These are phyloP conservation scores for Emberiza fucata DNA, from an alignment of 2,113 vertebrate genomes.

Conservation along the genomic window DNA sequence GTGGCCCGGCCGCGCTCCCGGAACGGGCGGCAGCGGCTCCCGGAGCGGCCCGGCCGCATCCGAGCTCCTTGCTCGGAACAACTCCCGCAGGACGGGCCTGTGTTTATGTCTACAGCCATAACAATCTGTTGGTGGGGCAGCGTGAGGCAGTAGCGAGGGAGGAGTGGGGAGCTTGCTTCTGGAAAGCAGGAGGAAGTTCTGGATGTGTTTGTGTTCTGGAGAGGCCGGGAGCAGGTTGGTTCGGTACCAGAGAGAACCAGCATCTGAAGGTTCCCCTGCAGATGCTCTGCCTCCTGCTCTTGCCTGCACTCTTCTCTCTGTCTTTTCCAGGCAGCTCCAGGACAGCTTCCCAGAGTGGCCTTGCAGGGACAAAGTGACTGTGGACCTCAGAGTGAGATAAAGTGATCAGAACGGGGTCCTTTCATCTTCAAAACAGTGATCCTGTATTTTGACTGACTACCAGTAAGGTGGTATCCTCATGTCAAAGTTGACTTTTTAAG, in stretches of 20 bases:
- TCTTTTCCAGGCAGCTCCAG: neutral
- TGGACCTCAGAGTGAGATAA: neutral
- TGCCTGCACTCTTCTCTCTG: neutral
- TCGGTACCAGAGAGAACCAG: neutral
- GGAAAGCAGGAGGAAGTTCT: neutral
- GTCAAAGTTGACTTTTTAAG: neutral
- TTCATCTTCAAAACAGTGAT: neutral
- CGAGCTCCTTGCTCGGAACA: fast-evolving
- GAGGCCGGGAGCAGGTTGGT: neutral
- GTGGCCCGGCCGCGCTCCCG: neutral
- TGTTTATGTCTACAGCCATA: neutral
- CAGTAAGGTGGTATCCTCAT: neutral
- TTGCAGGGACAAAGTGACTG: neutral
- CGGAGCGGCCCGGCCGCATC: fast-evolving
- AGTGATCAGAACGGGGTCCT: neutral
- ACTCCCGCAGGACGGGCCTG: fast-evolving
- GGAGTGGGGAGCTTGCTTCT: neutral
- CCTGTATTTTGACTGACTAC: neutral
- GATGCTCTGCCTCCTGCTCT: neutral
- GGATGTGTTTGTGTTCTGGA: neutral
- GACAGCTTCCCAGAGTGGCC: neutral
- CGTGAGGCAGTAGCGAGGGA: neutral
- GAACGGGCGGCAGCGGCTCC: neutral
- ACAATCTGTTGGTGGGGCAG: neutral
- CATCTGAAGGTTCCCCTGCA: neutral